Evolutionary conservation across 2,113 vertebrate genomes (phyloP), one percentile per base, ranked within the genome.

Genomic region (Oceanodroma tethys): DNA sequence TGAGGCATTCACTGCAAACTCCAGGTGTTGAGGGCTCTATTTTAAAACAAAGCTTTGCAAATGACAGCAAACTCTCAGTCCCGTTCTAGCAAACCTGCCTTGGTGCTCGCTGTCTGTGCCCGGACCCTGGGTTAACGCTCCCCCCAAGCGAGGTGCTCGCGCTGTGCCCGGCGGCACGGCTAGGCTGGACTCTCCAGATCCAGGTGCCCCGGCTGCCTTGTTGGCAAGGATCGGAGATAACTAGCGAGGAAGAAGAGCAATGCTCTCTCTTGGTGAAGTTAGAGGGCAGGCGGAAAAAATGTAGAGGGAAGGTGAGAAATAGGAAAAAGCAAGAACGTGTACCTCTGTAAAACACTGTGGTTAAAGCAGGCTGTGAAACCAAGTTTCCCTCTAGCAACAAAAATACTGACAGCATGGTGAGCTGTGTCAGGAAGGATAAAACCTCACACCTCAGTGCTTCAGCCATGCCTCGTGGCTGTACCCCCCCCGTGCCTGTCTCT

Each of bases 401-500:
- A 15, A 23, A 9, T 12, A 3, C 40, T 8, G 11, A 9, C 23
- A 13, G 53, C 26, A 5, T 3, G 10, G 5, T 17, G 71, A 34
- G 29, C 55, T n/a, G 71, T 30, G 47, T 11, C 29, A 17, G 55
- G 45, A 9, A 1, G 15, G 17, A 0, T 7, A 6, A 21, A n/a
- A 16, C 16, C 22, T 36, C 43, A 9, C 30, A n/a, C 10, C 17
- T 15, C 11, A 2, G 32, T 8, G 43, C 43, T 56, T 7, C 11
- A 12, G 36, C 50, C 21, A 1, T 52, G 38, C 16, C 74, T 23
- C 0, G 0, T 8, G 53, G 26, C 6, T 16, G 36, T 30, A 6
- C 45, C 36, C 43, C 22, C 22, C 20, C 15, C 0, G 4, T 4
- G 25, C 6, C 1, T 14, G 27, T 16, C 58, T 7, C 26, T 2